phyloP scores from a whole-genome alignment of 2,888 invertebrate species.

The Aphrophora alni region DNA sequence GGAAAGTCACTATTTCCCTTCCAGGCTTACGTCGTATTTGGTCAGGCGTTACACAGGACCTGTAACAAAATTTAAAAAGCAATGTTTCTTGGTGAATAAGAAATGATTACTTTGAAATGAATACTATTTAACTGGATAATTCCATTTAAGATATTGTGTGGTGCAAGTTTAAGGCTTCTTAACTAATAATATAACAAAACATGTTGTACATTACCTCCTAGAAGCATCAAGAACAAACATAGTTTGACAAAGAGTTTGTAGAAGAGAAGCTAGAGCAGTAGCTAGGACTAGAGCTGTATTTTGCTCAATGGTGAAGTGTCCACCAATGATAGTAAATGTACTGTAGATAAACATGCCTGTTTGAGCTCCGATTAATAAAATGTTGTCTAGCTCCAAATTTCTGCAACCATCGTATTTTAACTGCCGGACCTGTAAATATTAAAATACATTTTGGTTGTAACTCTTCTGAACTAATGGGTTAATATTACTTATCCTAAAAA shows the following conservation, averaged over 20 bases:
- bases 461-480: too few relatives aligned
- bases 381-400: constrained; percentile 87
- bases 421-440: constrained; percentile 66
- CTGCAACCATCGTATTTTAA: constrained; percentile 83
- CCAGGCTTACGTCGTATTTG: constrained; percentile 89
- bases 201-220: constrained; percentile 61
- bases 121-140: too few relatives aligned
- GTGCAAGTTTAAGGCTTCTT: too few relatives aligned
- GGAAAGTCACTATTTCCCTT: constrained; percentile 90
- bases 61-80: background rate
- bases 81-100: too few relatives aligned
- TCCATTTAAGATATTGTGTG: too few relatives aligned
- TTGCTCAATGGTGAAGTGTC: constrained; percentile 83
- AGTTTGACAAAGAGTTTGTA: constrained; percentile 89
- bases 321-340: constrained; percentile 92
- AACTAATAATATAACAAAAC: too few relatives aligned
- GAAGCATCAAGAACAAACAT: constrained; percentile 92
- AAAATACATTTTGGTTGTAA: too few relatives aligned
- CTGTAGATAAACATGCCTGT: constrained; percentile 94
- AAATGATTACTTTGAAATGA: too few relatives aligned
- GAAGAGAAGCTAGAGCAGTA: constrained; percentile 82
- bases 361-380: constrained; percentile 89
- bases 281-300: constrained; percentile 82
- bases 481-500: too few relatives aligned
- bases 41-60: constrained; percentile 53